Base-by-base conservation (phyloP, 2,113 vertebrate species). In the Gobio gobio region DNA sequence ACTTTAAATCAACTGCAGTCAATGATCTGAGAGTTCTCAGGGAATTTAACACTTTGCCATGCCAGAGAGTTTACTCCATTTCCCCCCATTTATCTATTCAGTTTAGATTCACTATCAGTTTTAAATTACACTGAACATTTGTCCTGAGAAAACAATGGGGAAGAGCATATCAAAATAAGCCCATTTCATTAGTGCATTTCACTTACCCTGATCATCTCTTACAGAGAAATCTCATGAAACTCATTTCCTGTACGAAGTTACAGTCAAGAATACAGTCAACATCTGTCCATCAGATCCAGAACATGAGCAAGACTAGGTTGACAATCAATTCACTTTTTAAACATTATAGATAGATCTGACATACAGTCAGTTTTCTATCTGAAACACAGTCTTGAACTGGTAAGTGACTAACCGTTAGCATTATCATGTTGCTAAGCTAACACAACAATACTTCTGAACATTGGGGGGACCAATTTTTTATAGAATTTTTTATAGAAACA, bases 141-240 rank as follows among this genome's bases (percentile, higher is more conserved):
- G 56, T 83, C 63, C 81, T 78, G 73, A 86, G 59, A 78, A 82
- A 73, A 83, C 22, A 61, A 45, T 40, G n/a, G 70, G 82, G 36
- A 83, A 75, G 40, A 61, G 40, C 82, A 63, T 63, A 75, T 26
- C 70, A 74, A 72, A 83, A 83, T 66, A 68, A 43, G 54, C 49
- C 47, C 40, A 10, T 47, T 75, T 83, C 61, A 61, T 47, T 47
- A 77, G 79, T 59, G 72, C 79, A 78, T 77, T 82, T 74, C 20
- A 20, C 29, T 81, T 40, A 75, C 58, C 43, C 54, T 58, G 29
- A 70, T 86, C 72, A 77, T 58, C 80, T 82, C 20, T 58, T 36
- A 83, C 26, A 86, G 26, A 43, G 54, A 24, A 24, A 18, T 83
- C 56, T 70, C 33, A 56, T 75, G 22, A 85, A 63, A 43, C 66